phyloP scores from a whole-genome alignment of 2,797 vertebrate genomes.

The Dallia pectoralis region DNA sequence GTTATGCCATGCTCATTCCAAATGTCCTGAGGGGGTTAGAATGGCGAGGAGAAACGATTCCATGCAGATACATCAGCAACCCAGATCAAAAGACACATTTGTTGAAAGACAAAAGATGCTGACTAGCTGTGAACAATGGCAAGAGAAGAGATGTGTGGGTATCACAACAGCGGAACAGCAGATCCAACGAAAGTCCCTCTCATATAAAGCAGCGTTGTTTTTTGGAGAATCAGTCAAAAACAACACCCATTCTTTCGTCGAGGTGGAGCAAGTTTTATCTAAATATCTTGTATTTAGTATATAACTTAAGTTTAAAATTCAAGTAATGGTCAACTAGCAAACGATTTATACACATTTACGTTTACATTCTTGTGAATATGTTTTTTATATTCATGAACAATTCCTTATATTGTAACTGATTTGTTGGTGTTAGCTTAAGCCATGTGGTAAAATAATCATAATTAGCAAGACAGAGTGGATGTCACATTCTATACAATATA shows the following conservation, averaged over 20 bases:
- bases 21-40: constrained; percentile 72
- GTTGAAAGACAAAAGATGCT: constrained; percentile 80
- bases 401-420: too few species aligned
- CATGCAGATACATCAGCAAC: constrained; percentile 79
- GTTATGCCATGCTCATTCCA: constrained; percentile 76
- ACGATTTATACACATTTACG: too few species aligned
- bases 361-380: too few species aligned
- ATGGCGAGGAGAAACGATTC: constrained; percentile 73
- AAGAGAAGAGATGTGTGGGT: constrained; percentile 29
- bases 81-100: constrained; percentile 81
- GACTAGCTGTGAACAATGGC: constrained; percentile 62
- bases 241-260: background rate
- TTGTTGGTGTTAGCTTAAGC: too few species aligned
- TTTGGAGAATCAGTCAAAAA: background rate
- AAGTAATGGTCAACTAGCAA: too few species aligned
- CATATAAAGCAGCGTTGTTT: background rate
- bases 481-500: too few species aligned
- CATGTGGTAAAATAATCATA: too few species aligned
- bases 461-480: too few species aligned
- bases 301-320: too few species aligned
- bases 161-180: constrained; percentile 37
- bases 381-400: too few species aligned
- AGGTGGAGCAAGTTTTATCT: background rate
- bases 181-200: constrained; percentile 21
- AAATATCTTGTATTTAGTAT: background rate